phyloP scores from a whole-genome alignment of 1,140 invertebrate genomes.

The Sipha flava region DNA sequence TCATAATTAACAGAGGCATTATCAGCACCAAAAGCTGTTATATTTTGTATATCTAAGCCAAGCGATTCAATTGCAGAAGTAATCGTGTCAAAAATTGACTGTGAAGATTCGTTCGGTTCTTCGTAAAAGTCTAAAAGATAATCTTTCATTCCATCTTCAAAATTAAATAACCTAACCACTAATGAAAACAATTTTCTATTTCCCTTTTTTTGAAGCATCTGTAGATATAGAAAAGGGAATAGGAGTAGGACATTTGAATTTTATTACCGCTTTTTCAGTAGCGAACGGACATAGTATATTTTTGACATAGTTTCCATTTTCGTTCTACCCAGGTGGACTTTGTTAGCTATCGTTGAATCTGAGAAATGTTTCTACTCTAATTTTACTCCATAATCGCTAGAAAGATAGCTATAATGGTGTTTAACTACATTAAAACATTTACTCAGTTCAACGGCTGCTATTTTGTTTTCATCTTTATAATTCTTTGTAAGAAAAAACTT shows the following conservation, averaged over 20 bases:
- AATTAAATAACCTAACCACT: neutral
- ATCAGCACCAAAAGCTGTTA: neutral
- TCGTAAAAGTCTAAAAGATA: neutral
- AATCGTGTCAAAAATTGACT: neutral
- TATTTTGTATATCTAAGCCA: neutral
- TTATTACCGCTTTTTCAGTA: neutral
- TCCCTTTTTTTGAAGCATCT: neutral
- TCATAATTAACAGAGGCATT: neutral
- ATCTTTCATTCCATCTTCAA: neutral
- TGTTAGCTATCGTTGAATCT: neutral
- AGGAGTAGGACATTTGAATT: neutral
- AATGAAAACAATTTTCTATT: neutral
- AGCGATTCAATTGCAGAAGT: neutral
- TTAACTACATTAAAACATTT: neutral
- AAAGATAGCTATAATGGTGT: neutral
- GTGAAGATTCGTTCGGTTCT: neutral
- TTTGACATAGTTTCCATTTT: neutral
- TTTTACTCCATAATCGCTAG: neutral
- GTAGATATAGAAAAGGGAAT: neutral
- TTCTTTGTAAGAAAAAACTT: neutral
- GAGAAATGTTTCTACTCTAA: neutral
- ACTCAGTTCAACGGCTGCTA: neutral
- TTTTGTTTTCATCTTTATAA: neutral
- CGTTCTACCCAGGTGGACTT: neutral
- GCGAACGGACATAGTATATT: neutral